phyloP scores from a whole-genome alignment of 1,140 invertebrate genomes.

The Aphis gossypii region DNA sequence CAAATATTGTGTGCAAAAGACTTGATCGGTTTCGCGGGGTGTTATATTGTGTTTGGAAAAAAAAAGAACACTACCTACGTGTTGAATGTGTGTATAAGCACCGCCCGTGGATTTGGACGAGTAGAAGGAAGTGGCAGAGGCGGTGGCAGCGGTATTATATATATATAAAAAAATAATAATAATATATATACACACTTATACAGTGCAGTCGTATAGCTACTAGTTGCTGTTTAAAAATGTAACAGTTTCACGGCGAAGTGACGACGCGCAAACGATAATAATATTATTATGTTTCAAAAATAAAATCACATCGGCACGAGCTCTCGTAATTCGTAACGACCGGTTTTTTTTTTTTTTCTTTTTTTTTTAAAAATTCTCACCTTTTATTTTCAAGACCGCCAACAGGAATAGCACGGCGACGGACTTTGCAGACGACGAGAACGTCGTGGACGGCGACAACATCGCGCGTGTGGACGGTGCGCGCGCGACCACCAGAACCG shows the following conservation, averaged over 20 bases:
- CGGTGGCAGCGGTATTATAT: background rate
- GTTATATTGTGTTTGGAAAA: background rate
- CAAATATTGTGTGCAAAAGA: background rate
- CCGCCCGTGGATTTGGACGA: background rate
- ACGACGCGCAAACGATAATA: background rate
- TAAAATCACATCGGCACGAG: background rate
- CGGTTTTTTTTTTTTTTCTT: too few species aligned
- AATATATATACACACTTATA: background rate
- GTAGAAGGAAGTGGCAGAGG: background rate
- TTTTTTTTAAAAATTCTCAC: background rate
- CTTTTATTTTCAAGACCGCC: conserved; percentile 41
- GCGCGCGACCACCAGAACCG: background rate
- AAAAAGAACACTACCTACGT: conserved; percentile 3
- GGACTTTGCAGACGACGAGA: background rate
- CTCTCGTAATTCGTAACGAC: too few species aligned
- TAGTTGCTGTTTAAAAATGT: background rate
- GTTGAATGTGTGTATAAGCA: background rate
- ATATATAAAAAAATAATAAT: background rate
- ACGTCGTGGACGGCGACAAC: background rate
- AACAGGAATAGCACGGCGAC: background rate
- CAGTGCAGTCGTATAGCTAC: background rate
- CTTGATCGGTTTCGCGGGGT: background rate
- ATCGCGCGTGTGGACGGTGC: background rate
- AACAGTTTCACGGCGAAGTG: background rate
- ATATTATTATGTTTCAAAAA: background rate